Evolutionary conservation across 1,140 invertebrate species (phyloP).

Genomic region (Colletes latitarsis): DNA sequence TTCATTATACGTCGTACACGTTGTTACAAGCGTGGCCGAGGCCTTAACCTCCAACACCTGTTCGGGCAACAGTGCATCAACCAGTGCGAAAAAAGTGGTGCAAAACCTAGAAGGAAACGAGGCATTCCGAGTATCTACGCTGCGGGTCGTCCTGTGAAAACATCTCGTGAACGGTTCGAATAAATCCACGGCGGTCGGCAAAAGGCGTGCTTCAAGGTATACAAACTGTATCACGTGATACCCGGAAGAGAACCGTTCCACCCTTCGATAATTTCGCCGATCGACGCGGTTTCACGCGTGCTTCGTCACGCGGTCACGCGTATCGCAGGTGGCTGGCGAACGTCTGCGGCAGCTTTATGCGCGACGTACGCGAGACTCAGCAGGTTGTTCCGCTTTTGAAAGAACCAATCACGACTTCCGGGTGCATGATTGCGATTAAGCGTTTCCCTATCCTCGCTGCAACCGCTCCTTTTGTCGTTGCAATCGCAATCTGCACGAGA

Average conservation of each 20-base stretch:
- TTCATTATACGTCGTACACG: not conserved
- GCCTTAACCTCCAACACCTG: not conserved
- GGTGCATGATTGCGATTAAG: constrained; percentile 26
- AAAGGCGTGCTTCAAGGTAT: constrained; percentile 14
- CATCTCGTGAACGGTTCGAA: constrained; percentile 21
- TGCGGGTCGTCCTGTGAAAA: constrained; percentile 11
- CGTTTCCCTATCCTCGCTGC: not conserved
- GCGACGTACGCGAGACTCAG: constrained; percentile 22
- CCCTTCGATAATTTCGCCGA: constrained; percentile 45
- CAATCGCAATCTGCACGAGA: not conserved
- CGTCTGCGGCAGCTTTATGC: constrained; percentile 20
- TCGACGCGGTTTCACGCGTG: constrained; percentile 47
- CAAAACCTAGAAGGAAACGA: not conserved
- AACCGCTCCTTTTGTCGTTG: not conserved
- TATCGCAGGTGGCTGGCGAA: constrained; percentile 43
- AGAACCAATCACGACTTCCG: constrained; percentile 25
- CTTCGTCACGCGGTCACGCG: constrained; percentile 50
- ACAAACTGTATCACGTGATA: constrained; percentile 6
- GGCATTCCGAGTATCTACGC: not conserved
- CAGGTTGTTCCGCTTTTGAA: constrained; percentile 34
- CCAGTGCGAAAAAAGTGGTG: not conserved
- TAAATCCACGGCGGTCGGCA: constrained; percentile 4
- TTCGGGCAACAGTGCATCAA: not conserved
- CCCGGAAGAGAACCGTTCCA: constrained; percentile 45
- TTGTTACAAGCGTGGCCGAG: not conserved